Conservation (phyloP, 1,140 invertebrate genomes). For the Neocloeon triangulifer region DNA sequence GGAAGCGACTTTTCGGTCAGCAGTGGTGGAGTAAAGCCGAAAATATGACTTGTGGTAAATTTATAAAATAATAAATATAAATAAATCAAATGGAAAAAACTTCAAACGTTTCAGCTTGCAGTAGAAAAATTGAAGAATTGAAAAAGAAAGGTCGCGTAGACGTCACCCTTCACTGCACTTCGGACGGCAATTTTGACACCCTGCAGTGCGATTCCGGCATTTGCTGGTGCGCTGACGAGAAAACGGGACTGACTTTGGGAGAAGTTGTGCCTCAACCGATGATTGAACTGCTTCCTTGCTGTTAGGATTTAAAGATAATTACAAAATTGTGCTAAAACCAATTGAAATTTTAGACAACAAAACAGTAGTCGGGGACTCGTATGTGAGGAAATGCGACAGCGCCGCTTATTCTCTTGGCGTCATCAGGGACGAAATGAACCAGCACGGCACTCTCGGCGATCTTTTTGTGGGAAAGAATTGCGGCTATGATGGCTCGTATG, state of each 20-base stretch:
- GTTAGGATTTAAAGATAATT: constrained; percentile 17
- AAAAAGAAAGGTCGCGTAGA: constrained; percentile 15
- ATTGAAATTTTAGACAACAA: constrained; percentile 19
- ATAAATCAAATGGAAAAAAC: constrained; percentile 4
- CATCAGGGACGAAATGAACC: constrained; percentile 20
- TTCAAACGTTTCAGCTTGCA: constrained; percentile 22
- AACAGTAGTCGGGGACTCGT: constrained; percentile 19
- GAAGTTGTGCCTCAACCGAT: constrained; percentile 23
- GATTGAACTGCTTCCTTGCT: constrained; percentile 26
- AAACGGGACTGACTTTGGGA: constrained; percentile 23
- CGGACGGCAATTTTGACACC: constrained; percentile 29
- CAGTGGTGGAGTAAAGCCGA: constrained; percentile 21
- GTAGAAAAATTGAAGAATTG: constrained; percentile 23
- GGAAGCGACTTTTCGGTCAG: constrained; percentile 28
- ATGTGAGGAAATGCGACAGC: constrained; percentile 32
- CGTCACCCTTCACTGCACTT: constrained; percentile 28
- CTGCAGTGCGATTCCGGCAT: constrained; percentile 32
- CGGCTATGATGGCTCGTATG: constrained; percentile 32
- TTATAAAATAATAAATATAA: constrained; percentile 8
- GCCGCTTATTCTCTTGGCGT: constrained; percentile 19
- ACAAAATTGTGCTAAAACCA: too few species aligned
- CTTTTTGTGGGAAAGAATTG: constrained; percentile 21
- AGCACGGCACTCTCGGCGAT: constrained; percentile 23
- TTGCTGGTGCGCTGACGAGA: constrained; percentile 32
- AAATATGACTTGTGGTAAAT: constrained; percentile 27